phyloP scores from a whole-genome alignment of 2,797 vertebrate genomes.

The Myotis myotis region DNA sequence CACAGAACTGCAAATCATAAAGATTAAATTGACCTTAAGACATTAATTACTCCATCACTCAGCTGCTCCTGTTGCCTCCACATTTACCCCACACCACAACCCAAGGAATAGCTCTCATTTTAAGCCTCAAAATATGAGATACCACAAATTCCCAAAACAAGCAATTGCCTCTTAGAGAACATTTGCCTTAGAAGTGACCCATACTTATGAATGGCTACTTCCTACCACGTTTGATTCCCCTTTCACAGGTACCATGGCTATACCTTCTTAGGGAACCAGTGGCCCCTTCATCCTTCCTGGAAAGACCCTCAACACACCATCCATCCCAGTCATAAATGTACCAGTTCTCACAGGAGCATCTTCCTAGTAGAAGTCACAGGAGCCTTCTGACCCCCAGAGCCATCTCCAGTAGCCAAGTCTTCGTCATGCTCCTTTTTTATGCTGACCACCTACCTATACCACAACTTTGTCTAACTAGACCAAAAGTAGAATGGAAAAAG shows the following conservation, averaged over 20 bases:
- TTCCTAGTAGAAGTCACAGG: neutral
- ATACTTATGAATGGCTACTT: neutral
- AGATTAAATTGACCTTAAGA: slow-evolving; percentile 43
- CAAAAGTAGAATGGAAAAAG: neutral
- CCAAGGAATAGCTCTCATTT: neutral
- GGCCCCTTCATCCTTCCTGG: neutral
- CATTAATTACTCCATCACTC: neutral
- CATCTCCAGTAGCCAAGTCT: neutral
- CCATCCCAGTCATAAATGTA: neutral
- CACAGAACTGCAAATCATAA: slow-evolving; percentile 38
- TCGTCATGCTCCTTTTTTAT: neutral
- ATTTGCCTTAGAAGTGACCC: neutral
- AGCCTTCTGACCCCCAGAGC: neutral
- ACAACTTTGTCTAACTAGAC: neutral
- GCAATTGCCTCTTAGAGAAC: neutral
- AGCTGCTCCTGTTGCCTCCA: neutral
- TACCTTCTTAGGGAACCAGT: neutral
- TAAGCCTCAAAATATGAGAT: slow-evolving; percentile 16
- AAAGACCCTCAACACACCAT: neutral
- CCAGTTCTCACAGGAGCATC: neutral
- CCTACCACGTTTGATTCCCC: neutral
- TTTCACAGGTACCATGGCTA: too few relatives aligned
- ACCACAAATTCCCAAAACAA: slow-evolving; percentile 38
- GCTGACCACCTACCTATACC: neutral
- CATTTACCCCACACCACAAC: neutral